Base-by-base conservation (phyloP, 2,888 invertebrate genomes). In the Blomia tropicalis region DNA sequence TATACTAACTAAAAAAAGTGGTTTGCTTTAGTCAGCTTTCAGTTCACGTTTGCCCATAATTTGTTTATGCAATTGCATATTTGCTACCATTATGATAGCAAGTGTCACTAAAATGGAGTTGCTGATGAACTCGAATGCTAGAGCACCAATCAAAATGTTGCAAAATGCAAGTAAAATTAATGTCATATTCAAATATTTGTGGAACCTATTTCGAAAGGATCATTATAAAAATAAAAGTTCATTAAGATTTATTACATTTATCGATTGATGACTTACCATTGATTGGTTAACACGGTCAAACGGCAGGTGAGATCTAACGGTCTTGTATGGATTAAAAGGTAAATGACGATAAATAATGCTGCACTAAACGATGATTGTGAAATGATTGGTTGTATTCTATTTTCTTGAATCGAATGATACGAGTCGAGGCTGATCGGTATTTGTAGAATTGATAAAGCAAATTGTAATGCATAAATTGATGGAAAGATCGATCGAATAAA, bases 111-210 rank as follows among this genome's bases (percentile, higher is more conserved):
- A 27, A 7, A 47, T 11, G 11, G 51, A 47, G 51, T 47, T 11
- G 22, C n/a, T 47, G 51, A 47, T 22, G 22, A 47, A 47, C 51
- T 47, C 51, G 27, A 47, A 47, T 22, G 51, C 51, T 27, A 47
- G 51, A 25, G 27, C 51, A 27, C 51, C 51, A 27, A 47, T 47
- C 23, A 47, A 27, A 27, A 47, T 22, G 51, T 47, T 47, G 51
- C 51, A 22, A 47, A 47, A 47, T 22, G 51, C 51, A 47, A 47
- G 51, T 47, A 27, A 22, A 22, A 47, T 27, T 27, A 47, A 27
- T 27, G 27, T 11, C 51, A 47, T 11, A 27, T 47, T 47, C 23
- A 27, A 25, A 7, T n/a, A 47, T 27, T 47, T 47, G 14, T 19
- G 51, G n/a, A 19, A 47, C 51, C 51, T 47, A 47, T 17, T n/a